Percentiles rank a stretch among this genome's conserved stretches.
Conservation (phyloP, 2,797 vertebrate species). For the Myotis daubentonii region DNA sequence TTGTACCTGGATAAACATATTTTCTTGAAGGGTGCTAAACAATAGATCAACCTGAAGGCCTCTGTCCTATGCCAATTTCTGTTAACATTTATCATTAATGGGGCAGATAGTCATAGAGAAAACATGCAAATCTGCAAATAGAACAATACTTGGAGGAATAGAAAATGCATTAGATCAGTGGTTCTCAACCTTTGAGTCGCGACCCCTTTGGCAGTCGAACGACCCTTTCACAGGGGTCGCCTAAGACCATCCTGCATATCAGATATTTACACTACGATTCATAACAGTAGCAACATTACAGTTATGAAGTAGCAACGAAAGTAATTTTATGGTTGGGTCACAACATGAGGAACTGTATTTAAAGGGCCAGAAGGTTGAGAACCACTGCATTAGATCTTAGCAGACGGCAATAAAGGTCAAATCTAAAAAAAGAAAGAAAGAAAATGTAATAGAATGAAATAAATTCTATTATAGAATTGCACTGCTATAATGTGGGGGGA, state of each 20-base stretch:
- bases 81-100: not conserved
- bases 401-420: not conserved
- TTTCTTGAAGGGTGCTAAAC: conserved; percentile 47
- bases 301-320: no score
- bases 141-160: not conserved
- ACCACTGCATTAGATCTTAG: not conserved
- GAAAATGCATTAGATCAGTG: not conserved
- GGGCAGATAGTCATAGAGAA: not conserved
- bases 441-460: not conserved
- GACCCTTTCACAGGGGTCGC: no score
- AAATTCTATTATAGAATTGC: not conserved
- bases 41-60: not conserved
- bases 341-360: no score
- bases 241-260: no score
- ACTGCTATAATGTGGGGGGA: not conserved
- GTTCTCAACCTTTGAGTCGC: no score
- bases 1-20: conserved; percentile 57
- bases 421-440: not conserved
- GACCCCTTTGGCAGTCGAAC: no score
- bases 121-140: not conserved
- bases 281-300: no score
- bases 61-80: conserved; percentile 3
- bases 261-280: no score
- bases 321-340: no score
- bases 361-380: no score